phyloP scores from a whole-genome alignment of 2,797 vertebrate genomes.

The Muscicapa comitata region DNA sequence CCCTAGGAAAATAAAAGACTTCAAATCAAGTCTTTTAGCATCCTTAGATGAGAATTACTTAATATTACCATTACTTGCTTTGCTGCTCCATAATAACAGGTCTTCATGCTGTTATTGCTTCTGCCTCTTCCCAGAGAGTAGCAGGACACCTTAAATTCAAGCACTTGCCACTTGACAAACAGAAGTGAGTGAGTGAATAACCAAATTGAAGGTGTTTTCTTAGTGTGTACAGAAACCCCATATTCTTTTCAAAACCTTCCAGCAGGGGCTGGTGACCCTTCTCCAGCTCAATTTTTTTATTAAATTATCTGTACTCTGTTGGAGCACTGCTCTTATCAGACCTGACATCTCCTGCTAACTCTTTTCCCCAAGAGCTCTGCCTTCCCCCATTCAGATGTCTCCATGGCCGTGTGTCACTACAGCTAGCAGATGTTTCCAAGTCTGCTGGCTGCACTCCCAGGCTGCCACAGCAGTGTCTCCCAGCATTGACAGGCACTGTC shows the following conservation, averaged over 20 bases:
- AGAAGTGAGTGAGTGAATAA: neutral
- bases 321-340: neutral
- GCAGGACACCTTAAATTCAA: neutral
- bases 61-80: neutral
- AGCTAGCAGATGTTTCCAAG: conserved; percentile 59
- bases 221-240: neutral
- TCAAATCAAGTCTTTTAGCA: neutral
- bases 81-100: neutral
- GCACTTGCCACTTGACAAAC: neutral
- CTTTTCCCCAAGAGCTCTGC: neutral
- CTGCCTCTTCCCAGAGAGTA: neutral
- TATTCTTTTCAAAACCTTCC: neutral
- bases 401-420: neutral
- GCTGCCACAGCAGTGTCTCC: conserved; percentile 31
- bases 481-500: conserved; percentile 49
- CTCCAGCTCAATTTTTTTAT: neutral
- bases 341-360: neutral
- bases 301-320: neutral
- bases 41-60: neutral
- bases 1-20: neutral
- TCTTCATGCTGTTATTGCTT: neutral
- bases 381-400: neutral
- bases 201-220: neutral
- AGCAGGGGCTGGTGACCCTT: neutral
- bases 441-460: conserved; percentile 56